A percentile compares a stretch with the other conserved stretches of the same genome.
Evolutionary conservation across 2,888 invertebrate species (phyloP).

Genomic region (Eretmocerus hayati): DNA sequence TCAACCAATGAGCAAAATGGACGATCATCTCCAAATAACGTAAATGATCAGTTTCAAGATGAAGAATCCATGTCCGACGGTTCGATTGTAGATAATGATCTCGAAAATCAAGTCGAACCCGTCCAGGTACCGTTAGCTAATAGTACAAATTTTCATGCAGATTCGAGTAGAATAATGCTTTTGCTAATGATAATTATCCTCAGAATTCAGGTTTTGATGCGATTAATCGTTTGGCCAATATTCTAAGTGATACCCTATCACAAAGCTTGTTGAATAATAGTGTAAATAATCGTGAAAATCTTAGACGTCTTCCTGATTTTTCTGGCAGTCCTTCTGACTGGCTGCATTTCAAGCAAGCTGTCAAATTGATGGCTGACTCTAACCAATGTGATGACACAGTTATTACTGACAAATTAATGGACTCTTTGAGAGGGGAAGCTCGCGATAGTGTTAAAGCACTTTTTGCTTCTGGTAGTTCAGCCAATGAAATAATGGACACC

Average conservation of each 20-base stretch:
- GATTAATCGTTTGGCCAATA: neutral
- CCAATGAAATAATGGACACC: neutral
- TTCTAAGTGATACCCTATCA: neutral
- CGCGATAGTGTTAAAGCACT: neutral
- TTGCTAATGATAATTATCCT: neutral
- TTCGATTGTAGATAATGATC: too few relatives aligned
- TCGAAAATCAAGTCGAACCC: neutral
- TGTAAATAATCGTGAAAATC: neutral
- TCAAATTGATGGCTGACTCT: neutral
- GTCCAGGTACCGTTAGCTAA: neutral
- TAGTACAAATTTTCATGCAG: neutral
- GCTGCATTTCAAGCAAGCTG: neutral
- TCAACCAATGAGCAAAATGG: too few relatives aligned
- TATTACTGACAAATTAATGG: neutral
- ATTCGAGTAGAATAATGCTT: neutral
- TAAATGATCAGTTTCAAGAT: too few relatives aligned
- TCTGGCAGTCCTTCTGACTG: neutral
- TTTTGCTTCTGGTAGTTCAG: neutral
- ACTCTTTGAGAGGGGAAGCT: neutral
- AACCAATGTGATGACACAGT: neutral
- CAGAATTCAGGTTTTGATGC: too few relatives aligned
- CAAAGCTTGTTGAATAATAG: neutral
- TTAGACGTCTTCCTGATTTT: neutral
- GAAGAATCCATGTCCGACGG: too few relatives aligned
- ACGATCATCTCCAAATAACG: too few relatives aligned